Percentiles rank a stretch among this genome's conserved stretches.
phyloP scores from a whole-genome alignment of 2,113 vertebrate species.

The Ifrita kowaldi region DNA sequence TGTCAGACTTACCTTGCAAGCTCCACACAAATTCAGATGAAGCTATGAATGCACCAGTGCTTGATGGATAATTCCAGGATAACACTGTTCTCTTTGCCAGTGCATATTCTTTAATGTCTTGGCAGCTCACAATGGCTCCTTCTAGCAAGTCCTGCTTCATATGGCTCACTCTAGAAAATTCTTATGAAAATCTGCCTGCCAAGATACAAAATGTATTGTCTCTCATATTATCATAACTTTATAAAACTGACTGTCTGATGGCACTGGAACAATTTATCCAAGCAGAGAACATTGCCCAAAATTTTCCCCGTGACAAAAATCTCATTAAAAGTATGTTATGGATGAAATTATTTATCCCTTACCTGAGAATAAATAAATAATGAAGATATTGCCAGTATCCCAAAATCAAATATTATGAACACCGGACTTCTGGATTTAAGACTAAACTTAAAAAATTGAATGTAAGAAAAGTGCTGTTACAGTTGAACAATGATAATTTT shows the following conservation, averaged over 20 bases:
- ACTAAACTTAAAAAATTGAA: not conserved
- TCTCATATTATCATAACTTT: not conserved
- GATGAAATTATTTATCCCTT: not conserved
- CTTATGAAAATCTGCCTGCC: not conserved
- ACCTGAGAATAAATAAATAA: not conserved
- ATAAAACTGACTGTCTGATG: not conserved
- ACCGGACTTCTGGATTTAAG: not conserved
- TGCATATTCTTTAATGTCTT: not conserved
- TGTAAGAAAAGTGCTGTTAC: not conserved
- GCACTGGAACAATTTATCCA: not conserved
- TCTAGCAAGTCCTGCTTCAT: not conserved
- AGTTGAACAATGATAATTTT: not conserved
- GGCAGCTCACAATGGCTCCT: not conserved
- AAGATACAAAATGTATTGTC: not conserved
- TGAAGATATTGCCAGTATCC: not conserved
- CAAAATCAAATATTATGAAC: not conserved
- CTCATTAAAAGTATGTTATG: not conserved
- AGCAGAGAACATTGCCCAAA: not conserved
- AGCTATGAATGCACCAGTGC: not conserved
- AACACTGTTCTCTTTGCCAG: not conserved
- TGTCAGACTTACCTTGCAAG: not conserved
- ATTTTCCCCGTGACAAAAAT: not conserved
- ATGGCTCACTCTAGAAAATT: not conserved
- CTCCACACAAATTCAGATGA: not conserved
- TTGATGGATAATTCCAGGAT: conserved; percentile 21